A percentile compares a stretch with the other conserved stretches of the same genome.
Conservation (phyloP, 2,113 vertebrate genomes). For the Uropsilus gracilis region DNA sequence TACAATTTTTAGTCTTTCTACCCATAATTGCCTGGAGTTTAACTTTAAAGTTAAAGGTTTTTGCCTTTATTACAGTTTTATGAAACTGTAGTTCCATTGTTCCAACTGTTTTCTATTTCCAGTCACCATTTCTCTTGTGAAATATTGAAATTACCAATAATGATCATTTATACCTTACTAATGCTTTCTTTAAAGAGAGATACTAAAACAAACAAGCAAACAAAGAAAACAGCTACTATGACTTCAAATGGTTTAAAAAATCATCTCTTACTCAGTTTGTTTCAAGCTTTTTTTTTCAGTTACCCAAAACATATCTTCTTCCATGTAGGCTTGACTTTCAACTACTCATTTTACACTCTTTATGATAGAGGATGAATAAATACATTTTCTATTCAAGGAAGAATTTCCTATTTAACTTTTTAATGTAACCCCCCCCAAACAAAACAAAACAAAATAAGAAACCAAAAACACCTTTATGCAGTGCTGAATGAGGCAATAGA, state of each 20-base stretch:
- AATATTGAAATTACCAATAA: background rate
- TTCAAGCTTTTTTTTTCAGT: background rate
- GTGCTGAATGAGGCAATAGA: background rate
- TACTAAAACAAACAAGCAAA: no score
- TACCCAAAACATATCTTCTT: background rate
- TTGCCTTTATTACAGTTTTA: background rate
- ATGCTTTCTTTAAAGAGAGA: background rate
- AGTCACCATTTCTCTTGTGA: background rate
- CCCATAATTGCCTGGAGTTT: background rate
- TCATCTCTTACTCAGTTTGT: background rate
- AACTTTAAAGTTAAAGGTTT: conserved; percentile 21
- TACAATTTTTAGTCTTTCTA: background rate
- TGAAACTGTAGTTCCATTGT: background rate
- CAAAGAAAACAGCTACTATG: background rate
- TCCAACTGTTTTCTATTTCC: background rate
- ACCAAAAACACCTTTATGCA: no score
- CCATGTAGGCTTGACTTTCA: background rate
- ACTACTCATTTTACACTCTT: background rate
- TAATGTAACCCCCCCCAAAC: background rate
- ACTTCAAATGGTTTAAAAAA: background rate
- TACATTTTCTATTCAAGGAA: background rate
- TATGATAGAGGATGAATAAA: background rate
- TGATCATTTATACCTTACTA: background rate
- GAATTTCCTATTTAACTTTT: background rate
- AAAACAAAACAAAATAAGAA: no score